These are phyloP conservation scores for Anabacerthia variegaticeps DNA, from an alignment of 2,797 vertebrate species.

Conservation along the genomic window DNA sequence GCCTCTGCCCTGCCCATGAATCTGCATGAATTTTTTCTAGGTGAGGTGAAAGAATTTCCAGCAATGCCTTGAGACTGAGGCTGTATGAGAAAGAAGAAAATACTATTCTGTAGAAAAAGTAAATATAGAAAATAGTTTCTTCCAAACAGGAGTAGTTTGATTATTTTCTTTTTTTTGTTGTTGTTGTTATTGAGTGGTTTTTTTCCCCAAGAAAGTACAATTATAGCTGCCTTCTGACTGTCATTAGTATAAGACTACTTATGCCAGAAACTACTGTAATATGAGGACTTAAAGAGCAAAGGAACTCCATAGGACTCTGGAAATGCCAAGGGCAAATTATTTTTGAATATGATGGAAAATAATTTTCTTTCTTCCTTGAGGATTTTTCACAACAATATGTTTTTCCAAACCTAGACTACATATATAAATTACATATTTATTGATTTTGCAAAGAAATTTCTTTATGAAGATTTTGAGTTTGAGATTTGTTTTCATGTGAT, in stretches of 20 bases:
- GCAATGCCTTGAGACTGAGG: background rate
- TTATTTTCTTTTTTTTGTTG: background rate
- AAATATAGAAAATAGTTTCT: background rate
- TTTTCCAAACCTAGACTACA: background rate
- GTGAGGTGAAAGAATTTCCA: background rate
- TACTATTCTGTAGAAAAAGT: background rate
- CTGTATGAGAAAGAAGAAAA: background rate
- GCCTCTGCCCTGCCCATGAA: background rate
- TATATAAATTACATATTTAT: background rate
- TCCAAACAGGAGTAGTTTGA: background rate
- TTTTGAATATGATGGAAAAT: background rate
- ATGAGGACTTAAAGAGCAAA: background rate
- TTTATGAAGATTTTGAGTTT: background rate
- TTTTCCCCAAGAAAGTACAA: background rate
- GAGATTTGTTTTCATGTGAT: background rate
- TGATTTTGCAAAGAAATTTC: background rate
- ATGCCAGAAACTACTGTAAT: background rate
- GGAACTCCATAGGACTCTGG: background rate
- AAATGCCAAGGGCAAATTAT: background rate
- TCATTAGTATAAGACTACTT: background rate
- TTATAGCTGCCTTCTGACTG: background rate
- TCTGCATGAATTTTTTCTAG: background rate
- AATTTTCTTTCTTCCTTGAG: background rate
- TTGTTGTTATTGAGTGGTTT: accelerated
- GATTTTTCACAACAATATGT: background rate